A percentile compares a stretch with the other conserved stretches of the same genome.
These are phyloP conservation scores for Drosophila mettleri DNA, from an alignment of 2,888 invertebrate species.

Conservation along the genomic window DNA sequence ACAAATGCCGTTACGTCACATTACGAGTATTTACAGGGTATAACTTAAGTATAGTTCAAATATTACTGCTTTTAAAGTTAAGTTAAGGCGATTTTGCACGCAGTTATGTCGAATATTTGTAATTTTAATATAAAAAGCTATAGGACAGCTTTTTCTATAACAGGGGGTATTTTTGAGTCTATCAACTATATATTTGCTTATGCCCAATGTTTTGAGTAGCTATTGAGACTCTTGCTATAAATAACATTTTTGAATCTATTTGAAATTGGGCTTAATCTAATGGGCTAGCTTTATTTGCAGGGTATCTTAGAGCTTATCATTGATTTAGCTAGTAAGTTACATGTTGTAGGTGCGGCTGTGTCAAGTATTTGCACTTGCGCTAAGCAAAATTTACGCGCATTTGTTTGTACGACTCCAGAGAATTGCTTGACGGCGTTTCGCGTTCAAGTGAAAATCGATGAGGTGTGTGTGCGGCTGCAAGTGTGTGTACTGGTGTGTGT, in stretches of 20 bases:
- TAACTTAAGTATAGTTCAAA: neutral
- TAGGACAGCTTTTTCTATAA: too few relatives aligned
- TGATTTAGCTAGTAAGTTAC: neutral
- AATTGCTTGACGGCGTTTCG: conserved; percentile 53
- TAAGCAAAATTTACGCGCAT: conserved; percentile 81
- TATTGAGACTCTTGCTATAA: too few relatives aligned
- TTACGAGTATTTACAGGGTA: neutral
- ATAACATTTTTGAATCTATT: neutral
- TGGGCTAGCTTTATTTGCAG: neutral
- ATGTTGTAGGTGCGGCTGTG: conserved; percentile 70
- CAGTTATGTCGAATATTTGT: too few relatives aligned
- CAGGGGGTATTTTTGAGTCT: neutral
- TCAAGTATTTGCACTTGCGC: conserved; percentile 79
- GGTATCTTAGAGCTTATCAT: neutral
- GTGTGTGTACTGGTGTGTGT: conserved; percentile 12
- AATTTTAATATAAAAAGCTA: too few relatives aligned
- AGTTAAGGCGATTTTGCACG: neutral
- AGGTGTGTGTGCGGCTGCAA: conserved; percentile 24
- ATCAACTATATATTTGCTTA: neutral
- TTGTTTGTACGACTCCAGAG: conserved; percentile 77
- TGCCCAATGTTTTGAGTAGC: too few relatives aligned
- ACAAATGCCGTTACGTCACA: neutral
- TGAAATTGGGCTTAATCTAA: too few relatives aligned
- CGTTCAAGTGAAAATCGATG: conserved; percentile 77
- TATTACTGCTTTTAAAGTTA: neutral